Evolutionary conservation across 2,888 invertebrate species (phyloP).

Genomic region (Athalia rosae): DNA sequence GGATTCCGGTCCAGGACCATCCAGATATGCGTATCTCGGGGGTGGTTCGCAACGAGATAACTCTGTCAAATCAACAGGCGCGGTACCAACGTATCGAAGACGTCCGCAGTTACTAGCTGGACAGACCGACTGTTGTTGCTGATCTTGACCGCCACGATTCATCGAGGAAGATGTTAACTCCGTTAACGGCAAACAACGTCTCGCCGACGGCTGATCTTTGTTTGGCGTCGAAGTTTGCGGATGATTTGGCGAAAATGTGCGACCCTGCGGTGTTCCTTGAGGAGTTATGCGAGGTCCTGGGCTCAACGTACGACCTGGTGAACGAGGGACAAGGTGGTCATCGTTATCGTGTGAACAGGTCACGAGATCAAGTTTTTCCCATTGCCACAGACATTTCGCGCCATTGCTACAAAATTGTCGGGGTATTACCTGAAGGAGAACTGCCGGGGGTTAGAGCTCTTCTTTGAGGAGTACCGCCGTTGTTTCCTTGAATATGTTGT

Average conservation of each 20-base stretch:
- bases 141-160: constrained; percentile 50
- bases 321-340: background rate
- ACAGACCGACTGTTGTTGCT: constrained; percentile 62
- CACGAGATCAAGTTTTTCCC: background rate
- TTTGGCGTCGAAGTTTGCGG: constrained; percentile 70
- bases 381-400: no score
- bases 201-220: constrained; percentile 67
- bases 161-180: constrained; percentile 58
- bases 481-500: constrained; percentile 68
- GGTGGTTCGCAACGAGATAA: constrained; percentile 57
- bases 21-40: constrained; percentile 64
- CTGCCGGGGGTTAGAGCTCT: constrained; percentile 69
- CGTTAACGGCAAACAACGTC: constrained; percentile 67
- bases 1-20: constrained; percentile 61
- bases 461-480: constrained; percentile 76
- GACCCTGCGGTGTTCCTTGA: constrained; percentile 60
- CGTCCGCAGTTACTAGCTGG: constrained; percentile 66
- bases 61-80: constrained; percentile 59
- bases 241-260: constrained; percentile 60
- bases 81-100: constrained; percentile 64
- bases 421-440: constrained; percentile 64
- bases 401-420: background rate
- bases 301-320: constrained; percentile 53
- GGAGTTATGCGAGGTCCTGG: constrained; percentile 53
- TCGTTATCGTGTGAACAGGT: background rate